Percentiles rank a stretch among this genome's conserved stretches.
phyloP scores from a whole-genome alignment of 2,888 invertebrate species.

The Choristoneura rosaceana region DNA sequence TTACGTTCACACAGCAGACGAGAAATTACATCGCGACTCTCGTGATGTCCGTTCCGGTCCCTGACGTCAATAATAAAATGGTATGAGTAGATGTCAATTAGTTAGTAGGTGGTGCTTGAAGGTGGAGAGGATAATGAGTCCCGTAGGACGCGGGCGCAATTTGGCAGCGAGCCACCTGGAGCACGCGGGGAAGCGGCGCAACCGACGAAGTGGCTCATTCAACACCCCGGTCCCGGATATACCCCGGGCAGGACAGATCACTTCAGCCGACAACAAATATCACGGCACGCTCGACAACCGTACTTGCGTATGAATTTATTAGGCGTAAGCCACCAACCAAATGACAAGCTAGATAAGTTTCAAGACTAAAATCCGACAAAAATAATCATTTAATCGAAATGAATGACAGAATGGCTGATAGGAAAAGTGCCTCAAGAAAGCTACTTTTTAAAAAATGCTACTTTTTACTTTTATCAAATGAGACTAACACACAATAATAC shows the following conservation, averaged over 20 bases:
- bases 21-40: background rate
- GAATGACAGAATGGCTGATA: background rate
- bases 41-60: background rate
- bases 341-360: no score
- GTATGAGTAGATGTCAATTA: background rate
- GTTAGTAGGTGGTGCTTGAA: conserved; percentile 7
- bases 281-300: background rate
- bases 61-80: background rate
- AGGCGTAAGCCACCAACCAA: no score
- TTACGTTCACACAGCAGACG: background rate
- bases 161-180: conserved; percentile 25
- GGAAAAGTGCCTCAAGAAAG: no score
- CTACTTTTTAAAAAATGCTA: no score
- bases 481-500: no score
- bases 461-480: no score
- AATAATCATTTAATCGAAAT: background rate
- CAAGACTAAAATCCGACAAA: no score
- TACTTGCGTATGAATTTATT: no score
- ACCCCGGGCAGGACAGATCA: background rate
- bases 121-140: conserved; percentile 2
- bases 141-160: conserved; percentile 5
- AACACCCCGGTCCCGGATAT: conserved; percentile 6
- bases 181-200: background rate
- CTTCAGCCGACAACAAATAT: background rate
- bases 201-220: conserved; percentile 17